Conservation (phyloP, 2,888 invertebrate genomes). For the Latheticus oryzae region DNA sequence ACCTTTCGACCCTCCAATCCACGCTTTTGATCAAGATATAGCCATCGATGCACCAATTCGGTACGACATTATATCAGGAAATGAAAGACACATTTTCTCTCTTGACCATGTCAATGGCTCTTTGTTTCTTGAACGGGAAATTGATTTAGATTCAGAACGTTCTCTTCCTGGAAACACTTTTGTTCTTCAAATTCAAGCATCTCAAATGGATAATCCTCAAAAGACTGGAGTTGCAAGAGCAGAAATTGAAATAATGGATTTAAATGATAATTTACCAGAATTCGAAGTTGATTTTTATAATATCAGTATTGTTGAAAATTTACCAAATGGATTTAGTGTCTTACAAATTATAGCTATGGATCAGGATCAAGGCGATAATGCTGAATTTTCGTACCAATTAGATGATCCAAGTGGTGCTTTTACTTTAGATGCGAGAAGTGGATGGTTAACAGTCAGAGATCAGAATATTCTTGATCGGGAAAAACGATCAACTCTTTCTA, state of each 20-base stretch:
- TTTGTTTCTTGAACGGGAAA: conserved; percentile 81
- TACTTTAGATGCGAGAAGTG: conserved; percentile 80
- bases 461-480: conserved; percentile 85
- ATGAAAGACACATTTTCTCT: conserved; percentile 78
- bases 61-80: conserved; percentile 78
- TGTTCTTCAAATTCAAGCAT: conserved; percentile 81
- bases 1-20: conserved; percentile 77
- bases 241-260: conserved; percentile 79
- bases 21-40: conserved; percentile 82
- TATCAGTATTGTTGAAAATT: conserved; percentile 91
- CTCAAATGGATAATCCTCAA: conserved; percentile 81
- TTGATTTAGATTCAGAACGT: conserved; percentile 82
- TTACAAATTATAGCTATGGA: conserved; percentile 80
- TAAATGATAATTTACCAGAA: conserved; percentile 87
- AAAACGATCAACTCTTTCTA: conserved; percentile 75
- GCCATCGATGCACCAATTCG: conserved; percentile 79
- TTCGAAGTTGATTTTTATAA: conserved; percentile 92
- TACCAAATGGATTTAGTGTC: conserved; percentile 84
- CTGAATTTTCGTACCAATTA: conserved; percentile 83
- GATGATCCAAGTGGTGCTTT: conserved; percentile 82
- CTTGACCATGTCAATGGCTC: conserved; percentile 80
- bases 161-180: conserved; percentile 82
- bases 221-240: conserved; percentile 80
- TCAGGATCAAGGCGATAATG: conserved; percentile 87
- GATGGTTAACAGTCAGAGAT: conserved; percentile 82